These are phyloP conservation scores for Andrena camellia DNA, from an alignment of 2,888 invertebrate species.

Conservation along the genomic window DNA sequence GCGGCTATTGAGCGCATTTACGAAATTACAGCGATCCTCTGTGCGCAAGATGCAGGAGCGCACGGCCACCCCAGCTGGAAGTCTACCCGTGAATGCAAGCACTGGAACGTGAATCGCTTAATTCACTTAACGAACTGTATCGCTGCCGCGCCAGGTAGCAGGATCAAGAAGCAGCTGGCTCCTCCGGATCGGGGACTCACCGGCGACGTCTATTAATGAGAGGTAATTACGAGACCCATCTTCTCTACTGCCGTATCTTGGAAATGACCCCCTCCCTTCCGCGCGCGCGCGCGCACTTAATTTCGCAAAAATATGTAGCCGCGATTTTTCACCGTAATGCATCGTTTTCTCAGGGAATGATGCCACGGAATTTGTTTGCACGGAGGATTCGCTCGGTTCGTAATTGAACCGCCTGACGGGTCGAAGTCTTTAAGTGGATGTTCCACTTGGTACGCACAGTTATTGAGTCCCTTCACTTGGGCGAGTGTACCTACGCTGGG, in stretches of 20 bases:
- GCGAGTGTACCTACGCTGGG: neutral
- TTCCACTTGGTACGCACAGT: neutral
- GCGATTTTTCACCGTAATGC: constrained; percentile 46
- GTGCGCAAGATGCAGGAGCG: constrained; percentile 45
- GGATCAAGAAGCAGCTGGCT: constrained; percentile 22
- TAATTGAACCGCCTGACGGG: neutral
- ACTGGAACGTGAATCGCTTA: constrained; percentile 61
- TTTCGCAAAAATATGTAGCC: constrained; percentile 53
- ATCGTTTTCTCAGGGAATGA: constrained; percentile 16
- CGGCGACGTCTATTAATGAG: constrained; percentile 63
- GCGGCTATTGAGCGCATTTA: constrained; percentile 65
- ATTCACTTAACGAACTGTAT: constrained; percentile 70
- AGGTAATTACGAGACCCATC: constrained; percentile 55
- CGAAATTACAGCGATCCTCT: constrained; percentile 71
- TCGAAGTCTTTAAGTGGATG: neutral
- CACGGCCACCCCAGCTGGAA: constrained; percentile 28
- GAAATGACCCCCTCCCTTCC: constrained; percentile 33
- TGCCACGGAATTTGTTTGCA: constrained; percentile 4
- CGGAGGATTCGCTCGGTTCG: neutral
- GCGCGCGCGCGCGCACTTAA: constrained; percentile 37
- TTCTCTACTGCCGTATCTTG: constrained; percentile 22
- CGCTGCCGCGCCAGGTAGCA: constrained; percentile 41
- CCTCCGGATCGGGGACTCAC: constrained; percentile 14
- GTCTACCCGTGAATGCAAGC: constrained; percentile 18
- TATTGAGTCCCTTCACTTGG: neutral